Base-by-base conservation (phyloP, 2,888 invertebrate genomes). In the Carcina quercana region DNA sequence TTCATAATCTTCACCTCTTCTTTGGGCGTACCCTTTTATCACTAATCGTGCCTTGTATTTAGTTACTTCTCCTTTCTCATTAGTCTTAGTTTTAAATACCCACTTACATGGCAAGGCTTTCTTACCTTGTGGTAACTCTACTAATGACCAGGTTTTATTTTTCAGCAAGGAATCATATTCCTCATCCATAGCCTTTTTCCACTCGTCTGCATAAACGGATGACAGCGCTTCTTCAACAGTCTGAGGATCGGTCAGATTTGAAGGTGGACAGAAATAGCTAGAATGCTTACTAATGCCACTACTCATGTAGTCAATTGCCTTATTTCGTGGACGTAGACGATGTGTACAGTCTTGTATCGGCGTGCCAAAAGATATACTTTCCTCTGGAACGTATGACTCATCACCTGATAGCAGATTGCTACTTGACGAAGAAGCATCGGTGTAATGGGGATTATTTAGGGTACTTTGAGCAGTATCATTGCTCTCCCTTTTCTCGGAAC, bases 1-100 rank as follows among this genome's bases (percentile, higher is more conserved):
- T 6, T 41, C 11, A 26, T 45, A 47, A 12, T 47, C 50, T 3
- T 38, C 32, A 4, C 42, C 47, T 20, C 28, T 36, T 13, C n/a
- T 34, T 30, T 49, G 47, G 6, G 27, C 22, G 28, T 32, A 49
- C 0, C 49, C 45, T 38, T 47, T 51, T 7, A 47, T 42, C 0
- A 47, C 45, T 1, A 49, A 27, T 27, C 47, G 38, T 1, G 48
- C 47, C 20, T 45, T 48, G 11, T 34, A 44, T 5, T 35, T 27
- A 1, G 28, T 11, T 5, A 45, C 29, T 5, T 38, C 22, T 7
- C 42, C 45, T 13, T 31, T 24, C 11, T 30, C 27, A 28, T 42
- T 35, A 5, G 25, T 34, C 21, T 46, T 47, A 1, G 35, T 45
- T 34, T 45, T 47, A 25, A 24, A 47, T 4, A 50, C 39, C 45